Evolutionary conservation across 2,113 vertebrate genomes (phyloP).

Genomic region (Forbesichthys papilliferus): DNA sequence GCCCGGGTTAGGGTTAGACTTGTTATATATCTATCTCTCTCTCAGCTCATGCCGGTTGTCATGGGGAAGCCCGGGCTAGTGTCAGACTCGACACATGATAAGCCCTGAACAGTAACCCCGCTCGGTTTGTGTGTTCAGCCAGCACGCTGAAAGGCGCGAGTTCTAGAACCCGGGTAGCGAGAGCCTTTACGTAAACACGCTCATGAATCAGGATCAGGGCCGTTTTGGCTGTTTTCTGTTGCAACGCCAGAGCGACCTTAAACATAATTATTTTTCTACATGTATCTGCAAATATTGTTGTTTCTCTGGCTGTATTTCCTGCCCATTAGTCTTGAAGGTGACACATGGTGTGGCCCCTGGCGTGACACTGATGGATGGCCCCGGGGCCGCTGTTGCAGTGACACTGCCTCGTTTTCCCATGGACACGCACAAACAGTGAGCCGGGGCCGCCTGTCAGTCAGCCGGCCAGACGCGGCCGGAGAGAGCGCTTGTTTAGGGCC

Average conservation of each 20-base stretch:
- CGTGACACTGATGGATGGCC: constrained; percentile 83
- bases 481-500: constrained; percentile 55
- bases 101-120: constrained; percentile 12
- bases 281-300: constrained; percentile 81
- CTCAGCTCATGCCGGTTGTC: background rate
- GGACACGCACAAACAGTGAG: constrained; percentile 78
- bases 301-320: constrained; percentile 81
- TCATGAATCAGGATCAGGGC: no score
- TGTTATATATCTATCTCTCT: constrained; percentile 8
- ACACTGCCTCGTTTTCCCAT: constrained; percentile 77
- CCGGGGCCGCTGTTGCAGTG: constrained; percentile 63
- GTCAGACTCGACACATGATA: constrained; percentile 10
- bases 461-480: constrained; percentile 44
- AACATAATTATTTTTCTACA: constrained; percentile 49
- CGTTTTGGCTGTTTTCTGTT: constrained; percentile 43
- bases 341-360: constrained; percentile 69
- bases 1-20: background rate
- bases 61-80: constrained; percentile 10
- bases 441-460: constrained; percentile 68
- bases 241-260: constrained; percentile 37
- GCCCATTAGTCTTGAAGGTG: constrained; percentile 81
- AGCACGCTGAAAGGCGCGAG: constrained; percentile 9
- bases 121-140: background rate
- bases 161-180: constrained; percentile 41
- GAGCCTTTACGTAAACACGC: constrained; percentile 1